Evolutionary conservation across 2,888 invertebrate genomes (phyloP), one percentile per base, ranked within the genome.

Genomic region (Hirtodrosophila confusa): DNA sequence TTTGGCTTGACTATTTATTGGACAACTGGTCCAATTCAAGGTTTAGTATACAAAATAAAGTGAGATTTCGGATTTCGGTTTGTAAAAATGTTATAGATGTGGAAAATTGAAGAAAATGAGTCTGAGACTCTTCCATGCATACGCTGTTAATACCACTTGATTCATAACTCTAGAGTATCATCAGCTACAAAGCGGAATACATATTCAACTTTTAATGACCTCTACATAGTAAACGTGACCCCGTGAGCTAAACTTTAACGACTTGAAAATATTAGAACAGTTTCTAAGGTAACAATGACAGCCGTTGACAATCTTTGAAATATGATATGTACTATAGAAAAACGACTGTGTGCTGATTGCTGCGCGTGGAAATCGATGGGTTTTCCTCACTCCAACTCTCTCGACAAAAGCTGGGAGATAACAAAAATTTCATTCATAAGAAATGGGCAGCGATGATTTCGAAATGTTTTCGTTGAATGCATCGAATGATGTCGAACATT

Each of bases 241-340:
- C 10, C 54, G 2, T 43, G 57, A 76, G 53, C 74, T 53, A 40
- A 56, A 31, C 40, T 50, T 61, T 69, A 75, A 75, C 75, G 78
- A 78, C 48, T 47, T 79, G 60, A 79, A 79, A 76, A 80, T 76
- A 76, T 76, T 76, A 76, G 77, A 80, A 64, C 76, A 71, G 50
- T 61, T 62, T 62, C 72, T 37, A 61, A 58, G 50, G 43, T 43
- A 58, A 80, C 80, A 80, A 80, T 86, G 60, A 65, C 63, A 86
- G 62, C 72, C 84, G 76, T 79, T 80, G 86, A 87, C 78, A 80
- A 84, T 56, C 66, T 61, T 47, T 86, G 80, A 88, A 82, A 82
- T 82, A 88, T 62, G 80, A 82, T 86, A 86, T 66, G 57, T 51
- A 27, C 27, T 41, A 70, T 44, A 43, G 33, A 50, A 33, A 12